Evolutionary conservation across 2,888 invertebrate species (phyloP).

Genomic region (Tipula helvola): DNA sequence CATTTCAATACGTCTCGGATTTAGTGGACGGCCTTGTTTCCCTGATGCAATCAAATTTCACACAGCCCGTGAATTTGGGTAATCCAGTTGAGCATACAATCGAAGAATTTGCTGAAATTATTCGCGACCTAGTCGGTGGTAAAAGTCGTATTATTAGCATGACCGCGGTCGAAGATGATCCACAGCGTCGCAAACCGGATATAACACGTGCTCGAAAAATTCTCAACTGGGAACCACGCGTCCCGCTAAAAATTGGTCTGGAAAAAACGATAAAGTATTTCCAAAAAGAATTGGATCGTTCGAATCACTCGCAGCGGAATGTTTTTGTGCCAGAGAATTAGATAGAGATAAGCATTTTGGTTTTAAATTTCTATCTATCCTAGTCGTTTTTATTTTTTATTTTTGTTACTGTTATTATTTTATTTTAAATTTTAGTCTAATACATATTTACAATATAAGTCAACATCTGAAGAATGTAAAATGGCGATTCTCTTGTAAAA

Average conservation of each 20-base stretch:
- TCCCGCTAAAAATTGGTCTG: slow-evolving; percentile 72
- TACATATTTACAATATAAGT: background rate
- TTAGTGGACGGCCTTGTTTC: slow-evolving; percentile 86
- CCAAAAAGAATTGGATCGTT: slow-evolving; percentile 64
- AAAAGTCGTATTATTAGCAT: slow-evolving; percentile 70
- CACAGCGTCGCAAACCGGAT: slow-evolving; percentile 86
- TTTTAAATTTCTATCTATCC: background rate
- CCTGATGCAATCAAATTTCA: slow-evolving; percentile 89
- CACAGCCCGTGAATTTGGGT: slow-evolving; percentile 88
- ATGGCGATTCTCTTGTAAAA: background rate
- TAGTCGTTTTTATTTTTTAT: background rate
- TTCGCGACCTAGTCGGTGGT: slow-evolving; percentile 74
- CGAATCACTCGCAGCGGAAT: slow-evolving; percentile 43
- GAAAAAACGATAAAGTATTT: slow-evolving; percentile 91
- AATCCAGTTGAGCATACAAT: slow-evolving; percentile 98
- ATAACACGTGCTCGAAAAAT: slow-evolving; percentile 76
- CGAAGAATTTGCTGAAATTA: slow-evolving; percentile 77
- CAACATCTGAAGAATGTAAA: background rate
- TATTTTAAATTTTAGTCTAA: background rate
- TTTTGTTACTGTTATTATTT: background rate
- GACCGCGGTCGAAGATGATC: slow-evolving; percentile 90
- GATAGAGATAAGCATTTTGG: background rate
- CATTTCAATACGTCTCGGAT: slow-evolving; percentile 97
- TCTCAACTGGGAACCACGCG: slow-evolving; percentile 87
- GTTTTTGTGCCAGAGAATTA: slow-evolving; percentile 25